Percentiles rank a stretch among this genome's conserved stretches.
These are phyloP conservation scores for Clusia tigrina DNA, from an alignment of 2,888 invertebrate genomes.

Conservation along the genomic window DNA sequence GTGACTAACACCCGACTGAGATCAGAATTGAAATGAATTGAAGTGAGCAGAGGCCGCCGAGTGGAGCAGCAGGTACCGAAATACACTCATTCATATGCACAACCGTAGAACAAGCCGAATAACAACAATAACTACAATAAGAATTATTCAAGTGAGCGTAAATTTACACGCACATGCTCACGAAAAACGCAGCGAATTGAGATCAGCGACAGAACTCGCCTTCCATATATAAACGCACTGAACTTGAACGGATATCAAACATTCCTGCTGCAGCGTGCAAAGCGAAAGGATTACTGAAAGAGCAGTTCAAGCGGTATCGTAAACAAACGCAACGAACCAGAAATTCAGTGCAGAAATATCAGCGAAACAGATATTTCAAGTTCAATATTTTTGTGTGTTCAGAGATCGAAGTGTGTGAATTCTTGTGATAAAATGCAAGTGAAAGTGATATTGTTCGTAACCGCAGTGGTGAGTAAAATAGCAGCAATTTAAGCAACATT, in stretches of 20 bases:
- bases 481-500: no score
- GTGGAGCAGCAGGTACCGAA: neutral
- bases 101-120: neutral
- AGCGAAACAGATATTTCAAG: constrained; percentile 29
- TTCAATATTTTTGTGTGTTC: neutral
- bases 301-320: neutral
- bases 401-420: constrained; percentile 24
- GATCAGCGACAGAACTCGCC: constrained; percentile 8
- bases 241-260: constrained; percentile 50
- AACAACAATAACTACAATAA: constrained; percentile 20
- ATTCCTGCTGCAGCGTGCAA: constrained; percentile 61
- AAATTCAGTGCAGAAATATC: no score
- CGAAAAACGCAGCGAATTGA: constrained; percentile 28
- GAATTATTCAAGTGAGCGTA: constrained; percentile 12
- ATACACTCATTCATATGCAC: neutral
- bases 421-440: constrained; percentile 46
- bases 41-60: neutral
- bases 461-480: constrained; percentile 58
- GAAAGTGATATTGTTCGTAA: constrained; percentile 46
- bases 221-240: constrained; percentile 54
- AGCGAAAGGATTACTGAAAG: constrained; percentile 52
- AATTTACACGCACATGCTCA: neutral
- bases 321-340: neutral
- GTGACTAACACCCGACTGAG: neutral
- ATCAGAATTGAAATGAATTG: constrained; percentile 1